Base-by-base conservation (phyloP, 2,797 vertebrate genomes). In the Chelon labrosus region DNA sequence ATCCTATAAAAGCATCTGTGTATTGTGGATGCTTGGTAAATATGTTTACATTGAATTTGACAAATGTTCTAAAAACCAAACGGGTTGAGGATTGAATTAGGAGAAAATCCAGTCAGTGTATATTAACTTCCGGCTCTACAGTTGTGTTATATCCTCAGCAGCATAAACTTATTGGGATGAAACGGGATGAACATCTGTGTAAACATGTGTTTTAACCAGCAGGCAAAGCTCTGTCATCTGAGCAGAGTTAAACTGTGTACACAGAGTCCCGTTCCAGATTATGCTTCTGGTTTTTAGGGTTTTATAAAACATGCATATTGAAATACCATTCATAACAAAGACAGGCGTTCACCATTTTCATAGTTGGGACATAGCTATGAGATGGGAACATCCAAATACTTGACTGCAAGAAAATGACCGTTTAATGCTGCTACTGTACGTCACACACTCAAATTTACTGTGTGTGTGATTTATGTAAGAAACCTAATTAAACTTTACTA, bases 261-360 rank as follows among this genome's bases (percentile, higher is more conserved):
- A 49, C 14, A 39, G 3, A 19, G 41, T 68, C 10, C 14, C 20
- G 58, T 7, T 67, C 20, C 39, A 60, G 20, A 72, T 80, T 27
- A 63, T n/a, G 39, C 0, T 22, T 76, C 52, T 80, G 67, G 53
- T 55, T 72, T 64, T 76, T 3, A 31, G 14, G 58, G 46, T 60
- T 67, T 65, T 73, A 35, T 0, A 63, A 71, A 72, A 49, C 38
- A 71, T n/a, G 10, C 14, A 19, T 0, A 62, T 54, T 54, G 5
- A 75, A 77, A 84, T 77, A n/a, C 49, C 14, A 0, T 31, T 68
- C 58, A 75, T 68, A 49, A 44, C 61, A 72, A 57, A 77, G 3
- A 17, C 2, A 42, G 25, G 71, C 0, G 12, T 69, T 69, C 4
- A 54, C 37, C 46, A 16, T 53, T 65, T 46, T 38, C 51, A 35